Percentiles rank a stretch among this genome's conserved stretches.
These are phyloP conservation scores for Anolis sagrei DNA, from an alignment of 2,113 vertebrate species.

Conservation along the genomic window DNA sequence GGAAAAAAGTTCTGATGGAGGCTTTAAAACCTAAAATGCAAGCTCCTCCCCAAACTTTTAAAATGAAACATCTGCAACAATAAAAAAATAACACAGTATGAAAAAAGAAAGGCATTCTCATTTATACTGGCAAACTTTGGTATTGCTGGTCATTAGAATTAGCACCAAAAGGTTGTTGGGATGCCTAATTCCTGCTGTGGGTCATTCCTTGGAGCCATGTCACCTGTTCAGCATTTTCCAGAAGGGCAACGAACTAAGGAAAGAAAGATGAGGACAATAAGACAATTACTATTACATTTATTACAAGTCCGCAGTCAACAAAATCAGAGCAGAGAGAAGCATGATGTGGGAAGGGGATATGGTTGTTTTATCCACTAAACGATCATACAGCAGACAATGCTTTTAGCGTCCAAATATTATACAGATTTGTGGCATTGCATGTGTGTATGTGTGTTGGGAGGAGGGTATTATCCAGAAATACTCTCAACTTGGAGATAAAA, in stretches of 20 bases:
- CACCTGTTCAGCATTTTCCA: conserved; percentile 31
- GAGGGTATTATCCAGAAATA: too few species aligned
- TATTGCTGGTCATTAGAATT: neutral
- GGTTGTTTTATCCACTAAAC: neutral
- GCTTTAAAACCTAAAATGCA: conserved; percentile 3
- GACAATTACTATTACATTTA: neutral
- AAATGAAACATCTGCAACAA: conserved; percentile 22
- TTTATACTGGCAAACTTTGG: conserved; percentile 16
- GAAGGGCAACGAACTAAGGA: conserved; percentile 17
- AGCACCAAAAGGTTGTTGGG: conserved; percentile 26
- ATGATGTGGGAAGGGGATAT: neutral
- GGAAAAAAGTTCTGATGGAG: neutral
- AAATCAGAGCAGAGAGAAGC: neutral
- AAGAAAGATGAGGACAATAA: neutral
- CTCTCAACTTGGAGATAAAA: neutral
- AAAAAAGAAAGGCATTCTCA: conserved; percentile 1
- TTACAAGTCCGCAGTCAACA: neutral
- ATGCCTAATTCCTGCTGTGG: neutral
- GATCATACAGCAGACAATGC: neutral
- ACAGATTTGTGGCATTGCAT: neutral
- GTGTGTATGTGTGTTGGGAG: too few species aligned
- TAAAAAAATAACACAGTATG: conserved; percentile 23
- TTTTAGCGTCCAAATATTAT: neutral
- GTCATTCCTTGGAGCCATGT: neutral
- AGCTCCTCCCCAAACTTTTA: neutral